These are phyloP conservation scores for Lepus townsendii DNA, from an alignment of 2,797 vertebrate genomes.

Conservation along the genomic window DNA sequence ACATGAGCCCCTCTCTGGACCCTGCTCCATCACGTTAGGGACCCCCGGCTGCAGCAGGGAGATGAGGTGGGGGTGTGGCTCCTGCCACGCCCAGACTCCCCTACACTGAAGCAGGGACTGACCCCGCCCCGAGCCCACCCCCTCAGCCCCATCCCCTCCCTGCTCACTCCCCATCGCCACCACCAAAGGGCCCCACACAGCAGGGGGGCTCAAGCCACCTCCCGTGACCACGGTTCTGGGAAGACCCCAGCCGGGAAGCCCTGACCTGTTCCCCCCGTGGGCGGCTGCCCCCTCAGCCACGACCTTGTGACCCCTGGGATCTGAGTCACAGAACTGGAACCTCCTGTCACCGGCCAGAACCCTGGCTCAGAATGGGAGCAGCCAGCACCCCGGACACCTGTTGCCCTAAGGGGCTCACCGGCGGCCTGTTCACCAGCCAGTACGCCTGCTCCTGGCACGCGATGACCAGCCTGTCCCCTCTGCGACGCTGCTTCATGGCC, in stretches of 20 bases:
- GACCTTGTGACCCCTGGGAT: background rate
- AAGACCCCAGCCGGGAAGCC: background rate
- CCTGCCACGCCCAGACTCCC: fast-evolving
- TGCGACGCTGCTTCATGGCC: constrained; percentile 95
- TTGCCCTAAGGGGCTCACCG: constrained; percentile 86
- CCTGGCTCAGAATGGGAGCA: background rate
- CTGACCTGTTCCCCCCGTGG: too few relatives aligned
- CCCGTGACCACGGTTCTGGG: background rate
- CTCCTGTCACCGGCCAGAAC: background rate
- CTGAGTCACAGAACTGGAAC: background rate
- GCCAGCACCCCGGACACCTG: too few relatives aligned
- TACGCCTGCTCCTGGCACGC: constrained; percentile 97
- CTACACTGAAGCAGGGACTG: background rate
- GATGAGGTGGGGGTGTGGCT: background rate
- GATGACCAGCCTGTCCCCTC: constrained; percentile 96
- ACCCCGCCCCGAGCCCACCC: too few relatives aligned
- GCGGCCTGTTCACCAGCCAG: constrained; percentile 97
- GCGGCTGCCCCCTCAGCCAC: too few relatives aligned
- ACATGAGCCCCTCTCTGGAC: constrained; percentile 87
- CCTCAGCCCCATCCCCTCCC: too few relatives aligned
- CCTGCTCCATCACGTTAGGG: constrained; percentile 88
- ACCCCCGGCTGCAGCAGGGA: constrained; percentile 87
- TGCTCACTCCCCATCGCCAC: background rate
- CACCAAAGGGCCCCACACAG: background rate
- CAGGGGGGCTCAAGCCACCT: background rate